These are phyloP conservation scores for Xestoiulus laeticollis DNA, from an alignment of 2,888 invertebrate species.

Conservation along the genomic window DNA sequence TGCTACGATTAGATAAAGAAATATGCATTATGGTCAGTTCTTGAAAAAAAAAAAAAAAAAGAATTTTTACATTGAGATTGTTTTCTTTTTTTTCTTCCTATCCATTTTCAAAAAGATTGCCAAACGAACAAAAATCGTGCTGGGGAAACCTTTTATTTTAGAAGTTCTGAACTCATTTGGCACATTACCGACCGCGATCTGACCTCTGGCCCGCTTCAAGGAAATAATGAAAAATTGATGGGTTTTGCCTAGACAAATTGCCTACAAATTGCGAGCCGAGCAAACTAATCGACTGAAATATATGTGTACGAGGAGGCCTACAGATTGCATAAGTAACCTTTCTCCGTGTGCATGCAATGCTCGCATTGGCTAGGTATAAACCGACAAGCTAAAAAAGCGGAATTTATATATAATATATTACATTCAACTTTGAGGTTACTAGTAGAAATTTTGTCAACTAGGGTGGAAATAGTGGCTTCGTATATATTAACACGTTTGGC, in stretches of 20 bases:
- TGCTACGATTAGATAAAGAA: too few relatives aligned
- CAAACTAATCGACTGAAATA: neutral
- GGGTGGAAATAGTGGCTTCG: neutral
- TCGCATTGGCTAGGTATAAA: neutral
- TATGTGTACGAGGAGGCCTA: neutral
- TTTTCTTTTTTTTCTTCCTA: too few relatives aligned
- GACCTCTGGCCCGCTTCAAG: neutral
- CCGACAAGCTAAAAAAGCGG: neutral
- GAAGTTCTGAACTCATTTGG: neutral
- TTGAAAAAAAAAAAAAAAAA: too few relatives aligned
- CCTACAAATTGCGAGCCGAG: neutral
- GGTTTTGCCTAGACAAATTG: neutral
- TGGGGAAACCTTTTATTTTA: too few relatives aligned
- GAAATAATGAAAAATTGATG: neutral
- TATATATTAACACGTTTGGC: neutral
- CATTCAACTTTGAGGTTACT: neutral
- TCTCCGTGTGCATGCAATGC: neutral
- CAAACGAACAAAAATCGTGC: too few relatives aligned
- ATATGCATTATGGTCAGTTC: too few relatives aligned
- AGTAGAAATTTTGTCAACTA: neutral
- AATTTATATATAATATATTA: conserved; percentile 26
- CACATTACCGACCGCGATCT: neutral
- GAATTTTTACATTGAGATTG: too few relatives aligned
- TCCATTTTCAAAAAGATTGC: too few relatives aligned
- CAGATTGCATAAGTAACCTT: neutral